Evolutionary conservation across 2,797 vertebrate species (phyloP), one percentile per base, ranked within the genome.

Genomic region (Poeciliopsis paucimaculata): DNA sequence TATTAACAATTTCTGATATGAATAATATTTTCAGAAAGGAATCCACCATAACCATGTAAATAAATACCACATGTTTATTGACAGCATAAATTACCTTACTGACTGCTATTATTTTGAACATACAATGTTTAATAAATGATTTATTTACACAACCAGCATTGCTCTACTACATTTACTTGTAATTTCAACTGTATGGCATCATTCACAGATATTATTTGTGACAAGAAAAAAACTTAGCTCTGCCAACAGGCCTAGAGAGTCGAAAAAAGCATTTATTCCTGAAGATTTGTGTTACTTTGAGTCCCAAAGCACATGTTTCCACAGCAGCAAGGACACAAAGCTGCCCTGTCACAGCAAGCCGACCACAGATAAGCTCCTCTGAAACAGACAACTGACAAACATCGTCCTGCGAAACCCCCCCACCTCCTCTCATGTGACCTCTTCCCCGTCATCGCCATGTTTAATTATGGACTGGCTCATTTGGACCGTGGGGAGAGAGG

Each of bases 321-420:
- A 64, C 77, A 68, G 72, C 82, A 53, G 26, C 62, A 34, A 26
- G 16, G 68, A 68, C 64, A 77, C 83, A 83, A 90, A 91, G 78
- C 83, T 83, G 87, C 90, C 84, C 57, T 82, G 88, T 91, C 90
- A 93, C 73, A 77, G 84, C 53, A 62, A 86, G 91, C 82, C 76
- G 87, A 88, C 78, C 82, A 79, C 51, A 94, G 93, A 95, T 93
- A 92, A 95, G 90, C 88, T 85, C 86, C 76, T 34, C 88, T 89
- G 76, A 89, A 92, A 86, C 76, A 88, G 82, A 91, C 89, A 83
- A 86, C 81, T 73, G 89, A 68, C 81, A 91, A 91, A 89, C 88
- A 91, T 84, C 89, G 87, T 90, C 90, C 86, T 87, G 87, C 85
- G 80, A 79, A 23, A 1, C 64, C 64, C 36, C 75, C 83, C 88